Percentiles rank a stretch among this genome's conserved stretches.
These are phyloP conservation scores for Lonchura striata DNA, from an alignment of 2,113 vertebrate genomes.

Conservation along the genomic window DNA sequence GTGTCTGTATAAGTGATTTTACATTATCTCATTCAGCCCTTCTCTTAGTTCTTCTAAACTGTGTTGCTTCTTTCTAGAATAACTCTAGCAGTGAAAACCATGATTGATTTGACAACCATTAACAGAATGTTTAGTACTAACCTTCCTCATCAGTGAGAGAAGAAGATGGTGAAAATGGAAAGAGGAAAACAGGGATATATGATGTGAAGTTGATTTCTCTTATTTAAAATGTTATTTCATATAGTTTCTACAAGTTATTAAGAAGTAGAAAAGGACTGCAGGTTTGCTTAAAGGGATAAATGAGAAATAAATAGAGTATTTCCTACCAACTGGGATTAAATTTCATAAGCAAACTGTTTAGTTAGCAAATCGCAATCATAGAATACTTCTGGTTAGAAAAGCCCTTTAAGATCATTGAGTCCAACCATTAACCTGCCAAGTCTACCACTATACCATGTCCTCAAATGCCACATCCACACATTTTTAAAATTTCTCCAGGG, in stretches of 20 bases:
- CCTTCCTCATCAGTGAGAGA: slow-evolving; percentile 46
- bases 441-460: not conserved
- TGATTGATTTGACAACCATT: slow-evolving; percentile 77
- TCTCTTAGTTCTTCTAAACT: slow-evolving; percentile 77
- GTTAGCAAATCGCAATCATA: not conserved
- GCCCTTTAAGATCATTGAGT: not conserved
- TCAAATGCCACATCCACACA: not conserved
- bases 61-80: slow-evolving; percentile 72
- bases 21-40: slow-evolving; percentile 74
- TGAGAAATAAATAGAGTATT: not conserved
- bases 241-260: not conserved
- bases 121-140: slow-evolving; percentile 72
- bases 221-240: slow-evolving; percentile 1
- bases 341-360: not conserved
- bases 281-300: not conserved
- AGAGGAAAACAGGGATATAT: not conserved
- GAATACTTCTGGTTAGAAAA: not conserved
- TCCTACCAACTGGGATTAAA: not conserved
- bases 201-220: not conserved
- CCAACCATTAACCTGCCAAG: not conserved
- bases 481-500: not conserved
- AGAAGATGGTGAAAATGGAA: not conserved
- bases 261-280: not conserved
- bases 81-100: slow-evolving; percentile 67
- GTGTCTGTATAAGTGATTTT: slow-evolving; percentile 75